phyloP scores from a whole-genome alignment of 2,797 vertebrate species.

The Podargus strigoides region DNA sequence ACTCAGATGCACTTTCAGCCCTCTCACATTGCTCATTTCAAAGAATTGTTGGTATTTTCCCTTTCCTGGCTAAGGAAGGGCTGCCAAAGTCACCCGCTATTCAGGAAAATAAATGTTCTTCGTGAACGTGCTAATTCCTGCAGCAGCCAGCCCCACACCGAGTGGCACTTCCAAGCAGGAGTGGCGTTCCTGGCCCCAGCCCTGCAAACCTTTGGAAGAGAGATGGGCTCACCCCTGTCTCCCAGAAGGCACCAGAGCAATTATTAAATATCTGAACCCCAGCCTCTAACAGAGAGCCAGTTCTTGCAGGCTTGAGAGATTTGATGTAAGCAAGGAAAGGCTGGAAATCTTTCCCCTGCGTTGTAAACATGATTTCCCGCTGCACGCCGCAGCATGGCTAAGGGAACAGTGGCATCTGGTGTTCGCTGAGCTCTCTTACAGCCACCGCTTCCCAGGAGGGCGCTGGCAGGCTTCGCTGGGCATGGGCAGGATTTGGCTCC shows the following conservation, averaged over 20 bases:
- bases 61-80: neutral
- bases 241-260: neutral
- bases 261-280: neutral
- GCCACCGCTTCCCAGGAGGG: neutral
- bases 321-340: neutral
- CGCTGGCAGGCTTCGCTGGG: neutral
- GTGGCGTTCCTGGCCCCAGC: neutral
- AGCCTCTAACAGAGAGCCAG: neutral
- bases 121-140: neutral
- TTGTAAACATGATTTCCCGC: neutral
- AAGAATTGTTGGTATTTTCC: neutral
- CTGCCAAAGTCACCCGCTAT: neutral
- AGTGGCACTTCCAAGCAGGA: neutral
- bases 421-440: neutral
- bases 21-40: neutral
- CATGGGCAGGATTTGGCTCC: neutral
- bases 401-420: slow-evolving; percentile 69
- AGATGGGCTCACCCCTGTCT: neutral
- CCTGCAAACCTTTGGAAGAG: neutral
- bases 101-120: neutral
- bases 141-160: neutral
- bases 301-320: neutral
- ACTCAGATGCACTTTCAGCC: neutral
- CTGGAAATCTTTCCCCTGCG: neutral
- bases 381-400: neutral